phyloP scores from a whole-genome alignment of 2,888 invertebrate genomes.

The Aphrophora alni region DNA sequence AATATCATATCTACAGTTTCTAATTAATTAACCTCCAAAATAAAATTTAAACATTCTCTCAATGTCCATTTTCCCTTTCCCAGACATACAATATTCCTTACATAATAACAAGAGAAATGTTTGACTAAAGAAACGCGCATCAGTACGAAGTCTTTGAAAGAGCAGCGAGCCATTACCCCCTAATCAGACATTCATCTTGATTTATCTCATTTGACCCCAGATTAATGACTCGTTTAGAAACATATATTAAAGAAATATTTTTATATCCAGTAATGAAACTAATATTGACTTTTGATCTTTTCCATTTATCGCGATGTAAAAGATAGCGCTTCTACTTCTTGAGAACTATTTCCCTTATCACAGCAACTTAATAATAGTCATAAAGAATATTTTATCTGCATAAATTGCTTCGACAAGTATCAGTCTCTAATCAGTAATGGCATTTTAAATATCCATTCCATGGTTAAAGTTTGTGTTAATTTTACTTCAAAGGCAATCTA shows the following conservation, averaged over 20 bases:
- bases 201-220: background rate
- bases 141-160: background rate
- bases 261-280: slow-evolving; percentile 1
- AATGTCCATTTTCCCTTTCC: too few species aligned
- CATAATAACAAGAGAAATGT: too few species aligned
- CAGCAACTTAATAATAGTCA: background rate
- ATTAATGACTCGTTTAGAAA: background rate
- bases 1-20: too few species aligned
- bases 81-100: too few species aligned
- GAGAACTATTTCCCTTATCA: background rate
- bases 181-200: slow-evolving; percentile 6
- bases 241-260: slow-evolving; percentile 6
- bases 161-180: background rate
- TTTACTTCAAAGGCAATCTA: background rate
- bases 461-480: background rate
- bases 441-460: slow-evolving; percentile 9
- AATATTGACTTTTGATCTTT: background rate
- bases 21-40: too few species aligned
- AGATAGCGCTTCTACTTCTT: background rate
- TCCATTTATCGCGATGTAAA: background rate
- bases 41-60: too few species aligned
- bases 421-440: background rate
- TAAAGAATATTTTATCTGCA: background rate
- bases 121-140: background rate
- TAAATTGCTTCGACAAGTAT: slow-evolving; percentile 2